Evolutionary conservation across 2,113 vertebrate genomes (phyloP).

Genomic region (Tupaia chinensis): DNA sequence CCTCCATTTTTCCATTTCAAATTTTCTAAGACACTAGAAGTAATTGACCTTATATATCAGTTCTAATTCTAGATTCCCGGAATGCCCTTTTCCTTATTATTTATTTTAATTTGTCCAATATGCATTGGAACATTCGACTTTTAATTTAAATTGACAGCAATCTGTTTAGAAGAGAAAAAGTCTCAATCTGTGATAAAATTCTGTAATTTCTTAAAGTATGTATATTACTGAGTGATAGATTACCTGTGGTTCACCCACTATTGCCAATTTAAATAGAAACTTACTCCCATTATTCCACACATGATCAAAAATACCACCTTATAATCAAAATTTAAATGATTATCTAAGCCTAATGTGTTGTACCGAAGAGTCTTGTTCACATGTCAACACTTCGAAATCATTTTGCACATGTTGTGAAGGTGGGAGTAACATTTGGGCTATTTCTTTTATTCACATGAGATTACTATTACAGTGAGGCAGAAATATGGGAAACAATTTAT

Average conservation of each 20-base stretch:
- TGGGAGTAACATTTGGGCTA: constrained; percentile 36
- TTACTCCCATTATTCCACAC: constrained; percentile 38
- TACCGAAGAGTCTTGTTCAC: not conserved
- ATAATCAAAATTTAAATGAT: constrained; percentile 52
- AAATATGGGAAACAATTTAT: constrained; percentile 21
- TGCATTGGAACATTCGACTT: not conserved
- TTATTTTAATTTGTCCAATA: constrained; percentile 65
- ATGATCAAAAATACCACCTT: constrained; percentile 66
- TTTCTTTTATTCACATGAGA: constrained; percentile 56
- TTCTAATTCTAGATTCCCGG: constrained; percentile 53
- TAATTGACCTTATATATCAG: constrained; percentile 63
- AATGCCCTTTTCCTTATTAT: constrained; percentile 63
- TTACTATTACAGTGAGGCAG: constrained; percentile 9
- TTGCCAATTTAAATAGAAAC: constrained; percentile 55
- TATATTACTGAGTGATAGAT: not conserved
- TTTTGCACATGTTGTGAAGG: constrained; percentile 25
- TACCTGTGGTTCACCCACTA: not conserved
- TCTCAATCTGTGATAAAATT: constrained; percentile 29
- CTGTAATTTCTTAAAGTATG: not conserved
- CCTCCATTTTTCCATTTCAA: constrained; percentile 59
- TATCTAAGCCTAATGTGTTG: constrained; percentile 35
- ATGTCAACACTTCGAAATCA: constrained; percentile 18
- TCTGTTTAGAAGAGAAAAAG: not conserved
- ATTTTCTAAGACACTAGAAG: constrained; percentile 50
- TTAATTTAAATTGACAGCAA: constrained; percentile 35